Evolutionary conservation across 2,797 vertebrate genomes (phyloP), one percentile per base, ranked within the genome.

Genomic region (Glyptemys insculpta): DNA sequence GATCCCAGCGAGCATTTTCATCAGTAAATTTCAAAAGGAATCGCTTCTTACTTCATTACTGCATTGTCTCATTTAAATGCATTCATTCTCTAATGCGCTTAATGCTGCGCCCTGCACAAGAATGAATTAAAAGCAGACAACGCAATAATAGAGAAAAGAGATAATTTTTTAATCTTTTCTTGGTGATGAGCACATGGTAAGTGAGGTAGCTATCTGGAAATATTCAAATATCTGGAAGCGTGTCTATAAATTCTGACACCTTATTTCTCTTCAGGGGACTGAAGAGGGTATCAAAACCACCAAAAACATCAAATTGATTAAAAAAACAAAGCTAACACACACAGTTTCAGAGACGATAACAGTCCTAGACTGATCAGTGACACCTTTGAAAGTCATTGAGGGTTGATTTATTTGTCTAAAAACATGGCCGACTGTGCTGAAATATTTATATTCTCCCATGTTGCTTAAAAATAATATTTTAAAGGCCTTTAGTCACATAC

Each of bases 361-460:
- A 94, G 80, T 34, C 84, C 83, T 37, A 81, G 27, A 59, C 19
- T 85, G 90, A 88, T 93, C 87, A 15, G 87, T 7, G 91, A 21
- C 50, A 16, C 91, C 83, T 95, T 27, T 56, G 85, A 89, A 59
- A 34, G 56, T 5, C 59, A 85, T 87, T 95, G 74, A 78, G 23
- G 76, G 79, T 31, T 88, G 25, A 56, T 94, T 88, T 93, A 80
- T 96, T 97, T 96, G 82, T 94, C 59, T 87, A 88, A 95, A 96
- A 72, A 41, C 10, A 81, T 16, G 74, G 15, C 82, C 91, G 79
- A 79, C 52, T 11, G 1, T 94, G 84, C 72, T 68, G 86, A 95
- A 96, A 86, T 95, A 96, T 91, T 95, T 92, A 89, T 90, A 41
- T 92, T 81, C 68, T 62, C 78, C 52, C 2, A 2, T 34, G 9